A percentile compares a stretch with the other conserved stretches of the same genome.
Conservation (phyloP, 2,113 vertebrate genomes). For the Podarcis cretensis region DNA sequence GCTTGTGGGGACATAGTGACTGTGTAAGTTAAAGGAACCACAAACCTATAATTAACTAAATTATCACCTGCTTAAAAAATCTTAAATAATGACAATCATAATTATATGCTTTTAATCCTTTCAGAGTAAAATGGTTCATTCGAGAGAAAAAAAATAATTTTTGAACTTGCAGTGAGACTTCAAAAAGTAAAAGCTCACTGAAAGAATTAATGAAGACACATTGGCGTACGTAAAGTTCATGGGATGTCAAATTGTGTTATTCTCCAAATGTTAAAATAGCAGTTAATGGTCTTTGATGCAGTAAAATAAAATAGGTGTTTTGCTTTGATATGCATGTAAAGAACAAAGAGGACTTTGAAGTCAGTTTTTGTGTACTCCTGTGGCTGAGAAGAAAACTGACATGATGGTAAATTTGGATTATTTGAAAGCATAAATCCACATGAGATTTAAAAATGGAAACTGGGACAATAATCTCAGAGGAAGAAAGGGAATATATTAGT, state of each 20-base stretch:
- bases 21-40: conserved; percentile 37
- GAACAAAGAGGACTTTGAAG: conserved; percentile 64
- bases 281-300: conserved; percentile 78
- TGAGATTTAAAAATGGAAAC: conserved; percentile 57
- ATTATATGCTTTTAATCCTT: conserved; percentile 30
- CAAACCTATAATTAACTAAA: conserved; percentile 61
- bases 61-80: conserved; percentile 11
- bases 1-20: not conserved
- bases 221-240: conserved; percentile 69
- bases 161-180: conserved; percentile 81
- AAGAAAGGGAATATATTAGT: conserved; percentile 22
- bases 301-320: conserved; percentile 72
- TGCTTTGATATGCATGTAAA: conserved; percentile 70
- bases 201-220: conserved; percentile 76
- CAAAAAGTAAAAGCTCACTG: conserved; percentile 67
- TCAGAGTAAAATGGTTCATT: conserved; percentile 73
- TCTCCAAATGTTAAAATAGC: conserved; percentile 77
- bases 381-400: conserved; percentile 49
- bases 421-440: conserved; percentile 49
- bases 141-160: conserved; percentile 56
- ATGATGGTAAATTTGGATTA: conserved; percentile 35
- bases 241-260: conserved; percentile 74
- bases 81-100: conserved; percentile 14
- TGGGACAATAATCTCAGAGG: conserved; percentile 52
- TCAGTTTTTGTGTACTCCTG: conserved; percentile 58